Evolutionary conservation across 2,113 vertebrate species (phyloP).

Genomic region (Thunnus thynnus): DNA sequence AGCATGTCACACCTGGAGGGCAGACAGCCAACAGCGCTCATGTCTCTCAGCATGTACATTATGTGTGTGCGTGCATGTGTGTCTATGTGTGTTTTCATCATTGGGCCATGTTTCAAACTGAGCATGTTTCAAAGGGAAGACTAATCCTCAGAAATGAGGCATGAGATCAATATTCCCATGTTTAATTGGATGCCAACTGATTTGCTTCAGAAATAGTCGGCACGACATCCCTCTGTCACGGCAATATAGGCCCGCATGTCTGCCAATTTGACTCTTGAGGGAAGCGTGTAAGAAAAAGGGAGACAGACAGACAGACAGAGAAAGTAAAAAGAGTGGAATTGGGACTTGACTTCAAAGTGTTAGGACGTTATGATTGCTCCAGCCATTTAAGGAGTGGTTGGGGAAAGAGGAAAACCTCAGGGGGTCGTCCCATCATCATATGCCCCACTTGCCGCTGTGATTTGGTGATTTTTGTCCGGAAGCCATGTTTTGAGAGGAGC

Average conservation of each 20-base stretch:
- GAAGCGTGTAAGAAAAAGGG: constrained; percentile 47
- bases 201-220: constrained; percentile 72
- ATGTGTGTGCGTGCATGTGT: constrained; percentile 23
- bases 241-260: constrained; percentile 58
- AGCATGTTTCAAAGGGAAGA: constrained; percentile 73
- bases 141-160: constrained; percentile 82
- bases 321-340: constrained; percentile 75
- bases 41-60: constrained; percentile 69
- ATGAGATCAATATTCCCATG: constrained; percentile 82
- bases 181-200: constrained; percentile 81
- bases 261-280: constrained; percentile 66
- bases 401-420: constrained; percentile 75
- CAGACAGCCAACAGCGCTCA: constrained; percentile 53
- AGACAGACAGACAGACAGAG: constrained; percentile 57
- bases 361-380: constrained; percentile 80
- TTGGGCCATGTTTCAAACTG: constrained; percentile 68
- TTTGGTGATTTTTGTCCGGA: constrained; percentile 82
- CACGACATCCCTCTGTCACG: constrained; percentile 71
- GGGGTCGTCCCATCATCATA: constrained; percentile 81
- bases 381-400: constrained; percentile 79
- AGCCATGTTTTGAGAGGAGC: constrained; percentile 79
- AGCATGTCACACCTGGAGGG: constrained; percentile 69
- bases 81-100: constrained; percentile 33
- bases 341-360: constrained; percentile 83
- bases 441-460: constrained; percentile 82